phyloP scores from a whole-genome alignment of 2,888 invertebrate genomes.

The Cephus sareptanus region DNA sequence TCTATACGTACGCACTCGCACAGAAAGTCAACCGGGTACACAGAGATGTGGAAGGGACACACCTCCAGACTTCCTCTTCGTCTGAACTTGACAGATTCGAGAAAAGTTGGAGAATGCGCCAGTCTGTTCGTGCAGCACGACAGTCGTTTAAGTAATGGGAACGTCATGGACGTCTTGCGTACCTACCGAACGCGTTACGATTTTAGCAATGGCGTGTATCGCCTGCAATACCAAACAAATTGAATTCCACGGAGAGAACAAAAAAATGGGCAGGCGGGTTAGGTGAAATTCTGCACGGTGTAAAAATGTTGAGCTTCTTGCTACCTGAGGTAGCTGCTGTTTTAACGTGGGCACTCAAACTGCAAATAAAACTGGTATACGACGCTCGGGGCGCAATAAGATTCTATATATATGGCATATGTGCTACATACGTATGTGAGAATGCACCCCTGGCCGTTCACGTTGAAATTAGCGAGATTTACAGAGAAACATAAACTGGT shows the following conservation, averaged over 20 bases:
- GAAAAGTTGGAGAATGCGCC: conserved; percentile 52
- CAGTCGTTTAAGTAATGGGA: conserved; percentile 38
- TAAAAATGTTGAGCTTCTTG: not conserved
- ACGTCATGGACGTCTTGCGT: not conserved
- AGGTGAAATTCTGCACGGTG: not conserved
- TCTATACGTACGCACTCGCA: conserved; percentile 12
- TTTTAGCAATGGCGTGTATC: not conserved
- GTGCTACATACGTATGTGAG: not conserved
- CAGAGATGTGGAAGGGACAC: conserved; percentile 39
- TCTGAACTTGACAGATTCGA: conserved; percentile 54
- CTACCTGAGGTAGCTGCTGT: not conserved
- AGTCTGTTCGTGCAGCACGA: conserved; percentile 26
- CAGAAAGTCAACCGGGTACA: conserved; percentile 11
- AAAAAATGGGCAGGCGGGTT: not conserved
- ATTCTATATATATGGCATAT: not conserved
- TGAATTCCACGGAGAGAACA: not conserved
- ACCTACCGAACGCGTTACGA: not conserved
- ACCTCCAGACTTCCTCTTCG: conserved; percentile 37
- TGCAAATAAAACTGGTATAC: not conserved
- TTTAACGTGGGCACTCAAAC: not conserved
- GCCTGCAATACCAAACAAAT: not conserved
- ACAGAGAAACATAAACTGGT: conserved; percentile 56
- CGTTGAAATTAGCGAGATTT: conserved; percentile 59
- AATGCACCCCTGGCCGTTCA: not conserved
- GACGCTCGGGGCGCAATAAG: not conserved